Evolutionary conservation across 2,888 invertebrate species (phyloP).

Genomic region (Neuroscelio doddi): DNA sequence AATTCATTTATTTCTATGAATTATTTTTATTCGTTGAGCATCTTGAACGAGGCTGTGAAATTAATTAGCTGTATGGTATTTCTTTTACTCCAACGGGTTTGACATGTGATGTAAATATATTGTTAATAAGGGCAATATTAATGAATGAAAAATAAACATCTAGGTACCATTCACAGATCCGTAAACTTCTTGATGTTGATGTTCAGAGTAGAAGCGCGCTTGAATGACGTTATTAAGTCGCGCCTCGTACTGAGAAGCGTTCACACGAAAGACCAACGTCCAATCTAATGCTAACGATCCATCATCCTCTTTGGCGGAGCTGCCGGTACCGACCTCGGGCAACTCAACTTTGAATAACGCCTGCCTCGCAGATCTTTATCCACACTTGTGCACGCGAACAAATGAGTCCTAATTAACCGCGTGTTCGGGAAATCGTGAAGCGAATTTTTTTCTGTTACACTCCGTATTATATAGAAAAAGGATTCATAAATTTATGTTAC

Average conservation of each 20-base stretch:
- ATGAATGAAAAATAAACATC: conserved; percentile 35
- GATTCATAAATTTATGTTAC: neutral
- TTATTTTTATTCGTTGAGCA: no score
- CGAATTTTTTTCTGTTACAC: conserved; percentile 29
- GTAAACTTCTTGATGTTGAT: conserved; percentile 2
- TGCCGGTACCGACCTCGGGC: conserved; percentile 54
- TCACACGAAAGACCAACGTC: conserved; percentile 64
- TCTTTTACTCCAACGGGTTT: neutral
- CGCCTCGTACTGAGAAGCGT: conserved; percentile 50
- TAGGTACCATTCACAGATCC: neutral
- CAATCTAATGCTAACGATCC: conserved; percentile 66
- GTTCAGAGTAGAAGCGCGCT: conserved; percentile 24
- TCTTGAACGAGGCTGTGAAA: no score
- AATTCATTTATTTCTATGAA: no score
- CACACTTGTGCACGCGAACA: conserved; percentile 47
- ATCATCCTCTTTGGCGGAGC: conserved; percentile 65
- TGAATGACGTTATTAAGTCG: conserved; percentile 66
- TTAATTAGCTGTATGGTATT: no score
- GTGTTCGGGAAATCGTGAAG: conserved; percentile 37
- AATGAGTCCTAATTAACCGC: conserved; percentile 50
- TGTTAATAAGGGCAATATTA: conserved; percentile 12
- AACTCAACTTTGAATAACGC: conserved; percentile 57
- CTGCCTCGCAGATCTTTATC: conserved; percentile 52
- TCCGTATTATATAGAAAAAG: conserved; percentile 7
- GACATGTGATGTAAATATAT: neutral